A percentile compares a stretch with the other conserved stretches of the same genome.
phyloP scores from a whole-genome alignment of 1,140 invertebrate genomes.

The Conus betulinus region DNA sequence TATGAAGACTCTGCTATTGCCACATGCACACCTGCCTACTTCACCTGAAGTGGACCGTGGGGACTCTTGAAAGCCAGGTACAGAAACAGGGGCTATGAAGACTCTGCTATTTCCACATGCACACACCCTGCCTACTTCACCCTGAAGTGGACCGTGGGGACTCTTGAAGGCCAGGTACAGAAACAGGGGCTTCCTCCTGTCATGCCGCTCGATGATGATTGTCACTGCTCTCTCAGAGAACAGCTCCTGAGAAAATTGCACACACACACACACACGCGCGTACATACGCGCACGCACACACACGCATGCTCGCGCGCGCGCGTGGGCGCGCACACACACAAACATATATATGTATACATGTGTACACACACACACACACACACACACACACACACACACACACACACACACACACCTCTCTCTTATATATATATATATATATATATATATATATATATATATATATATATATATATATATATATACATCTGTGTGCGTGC shows the following conservation, averaged over 20 bases:
- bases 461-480: too few relatives aligned
- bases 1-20: too few relatives aligned
- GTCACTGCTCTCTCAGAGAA: conserved; percentile 45
- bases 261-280: not conserved
- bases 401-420: not conserved
- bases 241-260: conserved; percentile 54
- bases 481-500: too few relatives aligned
- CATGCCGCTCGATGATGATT: conserved; percentile 39
- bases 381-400: too few relatives aligned
- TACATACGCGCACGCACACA: not conserved
- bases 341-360: too few relatives aligned
- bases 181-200: conserved; percentile 43
- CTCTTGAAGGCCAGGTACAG: conserved; percentile 49
- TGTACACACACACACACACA: not conserved
- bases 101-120: too few relatives aligned
- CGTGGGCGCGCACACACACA: too few relatives aligned
- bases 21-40: too few relatives aligned
- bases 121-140: too few relatives aligned
- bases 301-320: not conserved
- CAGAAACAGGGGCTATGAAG: too few relatives aligned
- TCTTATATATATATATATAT: too few relatives aligned
- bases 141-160: conserved; percentile 44
- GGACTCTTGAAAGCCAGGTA: conserved; percentile 40
- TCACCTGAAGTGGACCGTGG: conserved; percentile 42
- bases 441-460: too few relatives aligned